Base-by-base conservation (phyloP, 2,888 invertebrate species). In the Synergus itoensis region DNA sequence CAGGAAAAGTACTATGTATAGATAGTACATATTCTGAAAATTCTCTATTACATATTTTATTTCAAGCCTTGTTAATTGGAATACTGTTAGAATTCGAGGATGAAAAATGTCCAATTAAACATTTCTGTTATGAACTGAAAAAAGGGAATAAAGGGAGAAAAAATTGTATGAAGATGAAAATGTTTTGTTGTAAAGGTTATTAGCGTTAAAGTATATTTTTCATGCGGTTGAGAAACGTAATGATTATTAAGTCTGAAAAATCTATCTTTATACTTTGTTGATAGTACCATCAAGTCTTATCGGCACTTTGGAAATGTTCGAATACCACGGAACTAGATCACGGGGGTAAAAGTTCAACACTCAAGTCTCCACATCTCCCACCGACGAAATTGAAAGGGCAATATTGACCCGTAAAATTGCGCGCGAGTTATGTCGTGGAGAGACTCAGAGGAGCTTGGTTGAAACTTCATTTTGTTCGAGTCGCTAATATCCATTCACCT, bases 341-440 rank as follows among this genome's bases (percentile, higher is more conserved):
- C 41, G 18, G 57, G 64, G 76, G 60, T 79, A 78, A 81, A 82
- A 80, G 53, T 73, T 80, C 73, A 48, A 53, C 48, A 18, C 75
- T 45, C 18, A 77, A 64, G 69, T 57, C 16, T 12, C 21, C n/a
- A 36, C 9, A 48, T 57, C 28, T n/a, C 64, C 36, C 21, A 53
- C 48, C 62, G 64, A 79, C 75, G 78, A 81, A 82, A 83, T 81
- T 78, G 53, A 77, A 83, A 77, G 75, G 80, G 62, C 79, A 85
- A 86, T 84, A 86, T 86, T 86, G 80, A 84, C 82, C 82, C 62
- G 21, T 36, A 80, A 83, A 84, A 85, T 82, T 86, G 80, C 64
- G 77, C 67, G 73, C 28, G 28, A 81, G 57, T 80, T 77, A 79
- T 78, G 77, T 79, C 36, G 16, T 64, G 40, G n/a, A 64, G 36